Base-by-base conservation (phyloP, 2,888 invertebrate genomes). In the Orthosia incerta region DNA sequence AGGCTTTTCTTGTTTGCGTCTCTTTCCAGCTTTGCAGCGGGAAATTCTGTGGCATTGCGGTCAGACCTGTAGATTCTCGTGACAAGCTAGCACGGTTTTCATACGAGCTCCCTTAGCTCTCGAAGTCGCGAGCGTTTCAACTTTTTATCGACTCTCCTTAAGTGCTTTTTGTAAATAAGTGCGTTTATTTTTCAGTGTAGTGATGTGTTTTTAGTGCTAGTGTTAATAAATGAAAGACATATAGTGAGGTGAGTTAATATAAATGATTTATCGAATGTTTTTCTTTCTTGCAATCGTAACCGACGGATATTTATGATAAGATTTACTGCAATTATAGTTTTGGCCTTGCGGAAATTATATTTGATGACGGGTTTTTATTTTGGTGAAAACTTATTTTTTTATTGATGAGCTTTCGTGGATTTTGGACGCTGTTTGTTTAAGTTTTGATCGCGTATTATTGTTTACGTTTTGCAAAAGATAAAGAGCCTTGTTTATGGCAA, bases 41-140 rank as follows among this genome's bases (percentile, higher is more conserved):
- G 95, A 93, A 94, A 93, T 88, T 89, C 82, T 88, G 88, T 87
- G 90, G 91, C 91, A 90, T 81, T 92, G 92, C 91, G 87, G 91
- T 77, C 93, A 96, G 96, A 96, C 94, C 94, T 95, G 95, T 95
- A 93, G 94, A 93, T 94, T 93, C 93, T 87, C 91, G 91, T 91
- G 92, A 81, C 88, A 83, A 84, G 93, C 73, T 45, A 85, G 89
- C 91, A 94, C 95, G 96, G 91, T 88, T 92, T 89, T 91, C 89
- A 63, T 64, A 65, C 48, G 51, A 80, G 89, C 88, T 79, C 80
- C 56, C 70, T 74, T 73, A 65, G 74, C 74, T 76, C 26, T n/a
- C 20, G 18, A 57, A 74, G 67, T 74, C 87, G 82, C 82, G 83
- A 76, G 71, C 85, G 76, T 84, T 82, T 69, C 65, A 79, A 87